Evolutionary conservation across 2,113 vertebrate species (phyloP), one percentile per base, ranked within the genome.

Genomic region (Gymnobelideus leadbeateri): DNA sequence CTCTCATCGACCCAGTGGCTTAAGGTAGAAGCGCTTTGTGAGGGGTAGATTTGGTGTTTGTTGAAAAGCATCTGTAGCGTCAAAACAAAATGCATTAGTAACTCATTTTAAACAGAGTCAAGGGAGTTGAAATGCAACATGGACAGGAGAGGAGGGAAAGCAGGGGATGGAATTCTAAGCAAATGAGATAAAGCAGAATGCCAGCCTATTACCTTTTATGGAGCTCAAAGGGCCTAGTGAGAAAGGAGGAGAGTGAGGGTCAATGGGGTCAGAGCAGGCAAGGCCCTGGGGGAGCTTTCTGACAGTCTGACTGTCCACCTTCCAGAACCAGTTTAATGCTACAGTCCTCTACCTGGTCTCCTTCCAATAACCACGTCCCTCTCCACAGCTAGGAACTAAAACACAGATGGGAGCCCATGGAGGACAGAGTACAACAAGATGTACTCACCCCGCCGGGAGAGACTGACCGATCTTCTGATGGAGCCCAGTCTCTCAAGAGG

Each of bases 381-480:
- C 37, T 77, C 68, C 16, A 16, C 37, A 77, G 37, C 37, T 43
- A 43, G 68, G n/a, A 43, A 77, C 37, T 77, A 77, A 19, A 43
- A 77, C 16, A n/a, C 5, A n/a, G 68, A 21, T 43, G 68, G 37
- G 68, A 21, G n/a, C 6, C 8, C 37, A n/a, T n/a, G n/a, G 68
- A 4, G 19, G n/a, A 8, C 2, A 68, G 16, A 77, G 6, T 77
- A 3, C 21, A 16, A 77, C 8, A 16, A 77, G 16, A 77, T 2
- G 0, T 5, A 94, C 98, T 94, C 95, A 99, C 99, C 99, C 47
- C 97, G 98, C 96, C 99, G 99, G 96, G 98, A 98, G 92, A 99
- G 98, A 97, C 99, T 99, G 90, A 99, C 98, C 0, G 99, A 99
- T 96, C 99, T 99, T 51, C 99, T 98, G 93, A 99, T 97, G 2